A percentile compares a stretch with the other conserved stretches of the same genome.
Conservation (phyloP, 2,888 invertebrate species). For the Drosophila kambysellisi region DNA sequence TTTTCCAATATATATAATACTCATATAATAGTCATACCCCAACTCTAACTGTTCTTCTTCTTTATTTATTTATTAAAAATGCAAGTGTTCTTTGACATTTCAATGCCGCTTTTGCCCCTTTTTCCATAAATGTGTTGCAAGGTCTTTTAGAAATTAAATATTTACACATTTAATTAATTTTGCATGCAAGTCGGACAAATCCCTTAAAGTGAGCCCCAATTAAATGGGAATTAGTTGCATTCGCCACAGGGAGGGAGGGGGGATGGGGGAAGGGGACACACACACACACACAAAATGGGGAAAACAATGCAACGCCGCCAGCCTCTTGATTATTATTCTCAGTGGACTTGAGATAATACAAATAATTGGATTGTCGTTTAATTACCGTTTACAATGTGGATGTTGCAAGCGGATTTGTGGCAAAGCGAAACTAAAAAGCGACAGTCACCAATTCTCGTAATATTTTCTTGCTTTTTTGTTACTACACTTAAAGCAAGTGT, state of each 20-base stretch:
- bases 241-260: background rate
- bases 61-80: background rate
- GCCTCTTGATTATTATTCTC: conserved; percentile 42
- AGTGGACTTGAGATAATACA: conserved; percentile 24
- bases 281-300: conserved; percentile 14
- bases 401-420: background rate
- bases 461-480: background rate
- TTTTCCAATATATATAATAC: background rate
- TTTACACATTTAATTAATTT: conserved; percentile 46
- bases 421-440: background rate
- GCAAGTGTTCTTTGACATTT: background rate
- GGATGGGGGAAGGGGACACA: background rate
- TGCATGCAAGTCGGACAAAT: conserved; percentile 30
- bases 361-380: conserved; percentile 38
- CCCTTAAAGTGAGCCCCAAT: conserved; percentile 58
- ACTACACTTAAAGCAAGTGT: background rate
- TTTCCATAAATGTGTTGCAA: conserved; percentile 7
- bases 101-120: conserved; percentile 14
- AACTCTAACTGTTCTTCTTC: accelerated
- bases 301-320: conserved; percentile 41
- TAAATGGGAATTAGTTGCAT: conserved; percentile 66
- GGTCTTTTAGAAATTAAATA: conserved; percentile 41
- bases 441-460: background rate
- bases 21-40: background rate
- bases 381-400: conserved; percentile 30